phyloP scores from a whole-genome alignment of 2,797 vertebrate genomes.

The Masticophis lateralis region DNA sequence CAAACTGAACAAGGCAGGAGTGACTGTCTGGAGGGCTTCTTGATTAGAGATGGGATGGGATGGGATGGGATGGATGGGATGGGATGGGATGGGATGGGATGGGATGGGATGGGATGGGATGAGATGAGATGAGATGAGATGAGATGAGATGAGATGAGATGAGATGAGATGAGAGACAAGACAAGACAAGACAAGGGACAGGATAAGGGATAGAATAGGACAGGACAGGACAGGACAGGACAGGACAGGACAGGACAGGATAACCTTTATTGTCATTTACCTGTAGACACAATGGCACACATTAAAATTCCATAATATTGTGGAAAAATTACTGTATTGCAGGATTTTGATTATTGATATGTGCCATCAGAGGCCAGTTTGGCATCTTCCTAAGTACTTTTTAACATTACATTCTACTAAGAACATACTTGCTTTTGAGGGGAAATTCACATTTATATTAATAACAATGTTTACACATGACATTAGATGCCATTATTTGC shows the following conservation, averaged over 20 bases:
- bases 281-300: neutral
- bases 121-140: too few species aligned
- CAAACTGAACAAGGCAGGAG: neutral
- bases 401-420: neutral
- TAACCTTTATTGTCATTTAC: neutral
- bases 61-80: too few species aligned
- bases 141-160: too few species aligned
- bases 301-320: slow-evolving; percentile 31
- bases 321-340: neutral
- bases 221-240: too few species aligned
- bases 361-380: neutral
- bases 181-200: too few species aligned
- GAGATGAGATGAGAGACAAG: too few species aligned
- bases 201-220: too few species aligned
- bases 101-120: too few species aligned
- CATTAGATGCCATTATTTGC: neutral
- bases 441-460: neutral
- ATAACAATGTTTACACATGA: neutral
- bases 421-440: too few species aligned
- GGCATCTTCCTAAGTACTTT: neutral
- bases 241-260: too few species aligned
- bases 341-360: neutral
- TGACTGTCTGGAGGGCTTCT: neutral
- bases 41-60: neutral
- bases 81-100: too few species aligned